Base-by-base conservation (phyloP, 2,888 invertebrate species). In the Notodonta ziczac region DNA sequence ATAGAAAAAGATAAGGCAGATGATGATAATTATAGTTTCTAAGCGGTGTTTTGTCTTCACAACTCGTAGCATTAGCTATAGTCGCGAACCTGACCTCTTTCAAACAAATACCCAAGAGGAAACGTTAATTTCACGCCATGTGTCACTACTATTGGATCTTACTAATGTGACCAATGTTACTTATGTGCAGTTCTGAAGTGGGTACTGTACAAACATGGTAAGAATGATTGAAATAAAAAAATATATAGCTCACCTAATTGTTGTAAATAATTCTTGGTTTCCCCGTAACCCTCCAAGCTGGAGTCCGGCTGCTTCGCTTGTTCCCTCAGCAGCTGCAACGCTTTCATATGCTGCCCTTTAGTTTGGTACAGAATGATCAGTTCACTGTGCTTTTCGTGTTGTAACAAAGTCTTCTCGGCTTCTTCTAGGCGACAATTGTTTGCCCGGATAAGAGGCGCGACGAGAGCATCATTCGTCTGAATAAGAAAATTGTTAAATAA, bases 301-400 rank as follows among this genome's bases (percentile, higher is more conserved):
- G 98, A 97, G 78, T 97, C 97, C 0, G 95, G 95, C 83, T 96
- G 94, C 81, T 95, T 94, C 8, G 97, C 94, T 83, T 97, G 97
- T 56, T 96, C 96, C 78, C 96, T 95, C 42, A 99, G 93, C 61
- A 99, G 91, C 79, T 98, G 97, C 24, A 99, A 93, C 10, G 99
- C 99, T 89, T 98, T 97, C 66, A 96, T 96, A 84, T 99, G 99
- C 75, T 98, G 96, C 0, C 97, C 98, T 88, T 98, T 99, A 0
- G 97, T 97, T 88, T 99, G 97, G 87, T 99, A 99, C 44, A 99
- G 94, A 78, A 99, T 98, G 71, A 99, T 98, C 0, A 99, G 94
- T 85, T 99, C 99, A 68, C 97, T 97, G 82, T 97, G 97, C 86
- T 99, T 99, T 59, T 97, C 96, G 85, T 97, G 96, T 80, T 97